Conservation (phyloP, 1,140 invertebrate species). For the Chironomus striatipennis region DNA sequence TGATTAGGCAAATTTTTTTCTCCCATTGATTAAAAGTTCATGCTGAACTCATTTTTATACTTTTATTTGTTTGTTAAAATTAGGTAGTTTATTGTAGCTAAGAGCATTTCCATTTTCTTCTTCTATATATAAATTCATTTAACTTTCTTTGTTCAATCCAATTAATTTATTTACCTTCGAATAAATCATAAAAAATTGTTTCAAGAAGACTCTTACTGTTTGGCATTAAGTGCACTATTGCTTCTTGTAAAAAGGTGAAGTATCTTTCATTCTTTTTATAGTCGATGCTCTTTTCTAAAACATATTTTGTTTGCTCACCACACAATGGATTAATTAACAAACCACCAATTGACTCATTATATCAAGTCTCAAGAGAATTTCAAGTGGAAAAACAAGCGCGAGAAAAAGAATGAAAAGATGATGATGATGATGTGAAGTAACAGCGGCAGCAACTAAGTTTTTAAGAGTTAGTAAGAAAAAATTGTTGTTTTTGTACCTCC, state of each 20-base stretch:
- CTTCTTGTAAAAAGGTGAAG: neutral
- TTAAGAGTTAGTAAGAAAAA: neutral
- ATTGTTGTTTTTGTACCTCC: neutral
- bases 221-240: conserved; percentile 6
- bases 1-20: too few relatives aligned
- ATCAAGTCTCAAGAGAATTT: conserved; percentile 6
- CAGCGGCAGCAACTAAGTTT: conserved; percentile 11
- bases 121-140: neutral
- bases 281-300: too few relatives aligned
- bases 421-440: conserved; percentile 10
- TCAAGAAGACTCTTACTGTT: neutral
- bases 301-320: neutral
- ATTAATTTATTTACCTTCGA: conserved; percentile 10
- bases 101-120: neutral
- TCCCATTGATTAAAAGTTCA: too few relatives aligned
- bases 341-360: conserved; percentile 21
- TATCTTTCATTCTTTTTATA: neutral
- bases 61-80: too few relatives aligned
- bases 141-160: neutral
- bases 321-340: conserved; percentile 22
- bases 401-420: conserved; percentile 4
- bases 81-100: neutral
- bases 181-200: conserved; percentile 15
- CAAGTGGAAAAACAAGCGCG: neutral
- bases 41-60: neutral